Evolutionary conservation across 2,888 invertebrate species (phyloP).

Genomic region (Oligia latruncula): DNA sequence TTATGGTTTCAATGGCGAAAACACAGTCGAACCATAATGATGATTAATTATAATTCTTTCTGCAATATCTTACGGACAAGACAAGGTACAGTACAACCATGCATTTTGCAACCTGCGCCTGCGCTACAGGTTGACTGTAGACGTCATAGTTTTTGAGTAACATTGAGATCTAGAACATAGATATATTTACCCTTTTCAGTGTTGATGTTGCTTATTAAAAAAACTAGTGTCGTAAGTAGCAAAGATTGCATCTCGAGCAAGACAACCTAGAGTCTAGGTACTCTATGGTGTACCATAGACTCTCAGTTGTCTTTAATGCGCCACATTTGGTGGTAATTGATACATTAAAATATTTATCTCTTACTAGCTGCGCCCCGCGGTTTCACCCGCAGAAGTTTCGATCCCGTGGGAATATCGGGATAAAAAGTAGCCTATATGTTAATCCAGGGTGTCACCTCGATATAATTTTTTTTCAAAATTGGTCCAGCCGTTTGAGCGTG

Average conservation of each 20-base stretch:
- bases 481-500: no score
- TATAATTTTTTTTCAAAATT: no score
- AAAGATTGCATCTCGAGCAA: neutral
- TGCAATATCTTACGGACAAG: slow-evolving; percentile 40
- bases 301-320: neutral
- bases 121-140: neutral
- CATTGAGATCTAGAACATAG: slow-evolving; percentile 36
- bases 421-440: no score
- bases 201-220: neutral
- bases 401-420: no score
- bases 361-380: no score
- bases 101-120: slow-evolving; percentile 37
- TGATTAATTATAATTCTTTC: slow-evolving; percentile 37
- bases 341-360: neutral
- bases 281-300: neutral
- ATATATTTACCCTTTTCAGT: slow-evolving; percentile 2
- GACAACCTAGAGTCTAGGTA: neutral
- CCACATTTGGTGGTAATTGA: neutral
- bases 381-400: no score
- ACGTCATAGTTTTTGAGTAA: slow-evolving; percentile 19
- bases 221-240: neutral
- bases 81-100: slow-evolving; percentile 9
- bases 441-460: no score
- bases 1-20: slow-evolving; percentile 26
- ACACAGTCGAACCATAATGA: slow-evolving; percentile 7